Base-by-base conservation (phyloP, 2,113 vertebrate species). In the Ciconia stormi region DNA sequence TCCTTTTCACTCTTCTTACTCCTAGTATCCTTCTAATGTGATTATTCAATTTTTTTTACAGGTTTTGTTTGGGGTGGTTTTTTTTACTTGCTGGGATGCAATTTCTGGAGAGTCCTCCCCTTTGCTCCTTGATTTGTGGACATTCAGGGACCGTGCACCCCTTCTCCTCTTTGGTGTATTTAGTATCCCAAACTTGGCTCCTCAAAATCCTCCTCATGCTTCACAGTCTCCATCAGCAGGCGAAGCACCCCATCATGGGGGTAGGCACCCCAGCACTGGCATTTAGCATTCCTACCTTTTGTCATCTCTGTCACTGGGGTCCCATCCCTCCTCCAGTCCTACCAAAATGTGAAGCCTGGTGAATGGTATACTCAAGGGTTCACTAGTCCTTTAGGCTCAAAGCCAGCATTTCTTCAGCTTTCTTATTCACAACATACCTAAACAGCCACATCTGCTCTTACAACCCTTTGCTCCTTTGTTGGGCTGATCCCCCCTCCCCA, bases 231-330 rank as follows among this genome's bases (percentile, higher is more conserved):
- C 25, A 44, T 29, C 26, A 82, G 36, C 18, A 79, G 34, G 30
- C 1, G 2, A 89, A 66, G 16, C 25, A 18, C 5, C 9, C 3
- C 9, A 7, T 84, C 27, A 49, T 0, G 0, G 29, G 11, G 6
- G 7, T 40, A 62, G 42, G 21, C 22, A n/a, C 5, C 18, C 23
- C 0, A 1, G 6, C 0, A 0, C 12, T 73, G 55, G 44, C 30
- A 70, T 84, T 81, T 47, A 70, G 5, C 20, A 15, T n/a, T 93
- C 8, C 29, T 81, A 44, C 10, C 49, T 82, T 53, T 81, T 66
- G 40, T 69, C 7, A 18, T n/a, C 20, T 55, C 32, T 62, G 12
- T 82, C 47, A 10, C 42, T 32, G 55, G 27, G 16, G 38, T 87
- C 23, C 30, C 42, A 27, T 36, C 14, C 16, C 19, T 46, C 12